phyloP scores from a whole-genome alignment of 2,888 invertebrate species.

The Lissonota sp. region DNA sequence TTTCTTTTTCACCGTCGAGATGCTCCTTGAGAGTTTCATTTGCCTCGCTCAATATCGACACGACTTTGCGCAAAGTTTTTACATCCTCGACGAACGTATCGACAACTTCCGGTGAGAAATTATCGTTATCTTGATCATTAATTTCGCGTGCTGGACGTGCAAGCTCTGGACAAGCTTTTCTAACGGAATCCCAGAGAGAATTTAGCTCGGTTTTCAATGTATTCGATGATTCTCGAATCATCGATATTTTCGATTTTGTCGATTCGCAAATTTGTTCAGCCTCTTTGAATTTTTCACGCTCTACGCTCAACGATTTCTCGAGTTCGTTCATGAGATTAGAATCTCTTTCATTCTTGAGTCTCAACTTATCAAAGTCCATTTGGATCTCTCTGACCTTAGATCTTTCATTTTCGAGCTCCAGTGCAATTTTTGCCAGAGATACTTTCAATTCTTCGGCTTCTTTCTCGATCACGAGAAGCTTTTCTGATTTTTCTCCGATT shows the following conservation, averaged over 20 bases:
- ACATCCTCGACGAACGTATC: constrained; percentile 61
- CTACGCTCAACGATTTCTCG: constrained; percentile 3
- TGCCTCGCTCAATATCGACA: constrained; percentile 55
- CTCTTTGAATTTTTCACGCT: constrained; percentile 2
- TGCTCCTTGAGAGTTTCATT: constrained; percentile 64
- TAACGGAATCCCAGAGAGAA: constrained; percentile 43
- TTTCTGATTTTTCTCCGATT: constrained; percentile 69
- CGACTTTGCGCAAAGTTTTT: constrained; percentile 31
- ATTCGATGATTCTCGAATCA: constrained; percentile 57
- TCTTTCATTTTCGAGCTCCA: constrained; percentile 31
- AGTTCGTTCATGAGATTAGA: constrained; percentile 26
- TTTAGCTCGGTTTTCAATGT: constrained; percentile 63
- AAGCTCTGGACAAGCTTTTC: constrained; percentile 46
- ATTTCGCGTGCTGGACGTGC: constrained; percentile 23
- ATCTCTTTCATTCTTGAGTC: neutral
- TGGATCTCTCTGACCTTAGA: neutral
- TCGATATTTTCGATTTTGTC: constrained; percentile 56
- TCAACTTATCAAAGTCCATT: constrained; percentile 5
- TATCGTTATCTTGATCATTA: constrained; percentile 5
- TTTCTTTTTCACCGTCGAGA: constrained; percentile 62
- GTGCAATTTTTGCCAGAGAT: neutral
- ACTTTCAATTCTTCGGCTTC: constrained; percentile 49
- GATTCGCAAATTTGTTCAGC: neutral
- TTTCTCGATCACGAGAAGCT: constrained; percentile 64
- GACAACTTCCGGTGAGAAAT: constrained; percentile 31